A percentile compares a stretch with the other conserved stretches of the same genome.
phyloP scores from a whole-genome alignment of 2,888 invertebrate species.

The Perdita meconis region DNA sequence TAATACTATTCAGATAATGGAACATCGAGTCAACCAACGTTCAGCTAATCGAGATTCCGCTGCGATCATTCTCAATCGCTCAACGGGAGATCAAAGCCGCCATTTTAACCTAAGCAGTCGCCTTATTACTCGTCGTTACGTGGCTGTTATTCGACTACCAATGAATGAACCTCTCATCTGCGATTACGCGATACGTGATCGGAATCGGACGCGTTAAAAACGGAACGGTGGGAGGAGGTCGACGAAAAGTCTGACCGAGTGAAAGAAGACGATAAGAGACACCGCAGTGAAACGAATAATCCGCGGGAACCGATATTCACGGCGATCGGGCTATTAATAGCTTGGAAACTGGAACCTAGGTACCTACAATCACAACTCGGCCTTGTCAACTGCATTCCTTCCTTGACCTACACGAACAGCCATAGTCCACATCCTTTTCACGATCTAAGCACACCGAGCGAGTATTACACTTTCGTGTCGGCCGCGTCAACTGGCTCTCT shows the following conservation, averaged over 20 bases:
- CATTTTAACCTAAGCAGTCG: conserved; percentile 2
- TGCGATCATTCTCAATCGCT: neutral
- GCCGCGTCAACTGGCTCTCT: conserved; percentile 45
- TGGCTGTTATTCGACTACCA: neutral
- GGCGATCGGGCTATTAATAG: conserved; percentile 69
- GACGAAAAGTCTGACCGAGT: neutral
- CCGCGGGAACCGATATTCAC: conserved; percentile 53
- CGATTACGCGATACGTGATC: conserved; percentile 2
- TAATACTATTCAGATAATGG: too few relatives aligned
- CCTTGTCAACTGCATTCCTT: conserved; percentile 84
- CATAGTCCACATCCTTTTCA: conserved; percentile 79
- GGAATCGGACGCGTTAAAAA: conserved; percentile 1
- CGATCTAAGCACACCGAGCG: conserved; percentile 67
- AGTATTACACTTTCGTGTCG: conserved; percentile 65
- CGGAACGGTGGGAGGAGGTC: neutral
- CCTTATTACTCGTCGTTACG: conserved; percentile 1
- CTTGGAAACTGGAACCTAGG: conserved; percentile 67
- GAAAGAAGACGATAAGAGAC: conserved; percentile 6
- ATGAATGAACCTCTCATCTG: conserved; percentile 24
- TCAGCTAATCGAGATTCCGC: too few relatives aligned
- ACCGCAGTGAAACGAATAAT: conserved; percentile 48
- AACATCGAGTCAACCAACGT: too few relatives aligned
- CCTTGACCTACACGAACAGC: conserved; percentile 82
- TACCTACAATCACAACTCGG: conserved; percentile 77
- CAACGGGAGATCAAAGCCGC: neutral